These are phyloP conservation scores for Myotis planiceps DNA, from an alignment of 2,797 vertebrate species.

Conservation along the genomic window DNA sequence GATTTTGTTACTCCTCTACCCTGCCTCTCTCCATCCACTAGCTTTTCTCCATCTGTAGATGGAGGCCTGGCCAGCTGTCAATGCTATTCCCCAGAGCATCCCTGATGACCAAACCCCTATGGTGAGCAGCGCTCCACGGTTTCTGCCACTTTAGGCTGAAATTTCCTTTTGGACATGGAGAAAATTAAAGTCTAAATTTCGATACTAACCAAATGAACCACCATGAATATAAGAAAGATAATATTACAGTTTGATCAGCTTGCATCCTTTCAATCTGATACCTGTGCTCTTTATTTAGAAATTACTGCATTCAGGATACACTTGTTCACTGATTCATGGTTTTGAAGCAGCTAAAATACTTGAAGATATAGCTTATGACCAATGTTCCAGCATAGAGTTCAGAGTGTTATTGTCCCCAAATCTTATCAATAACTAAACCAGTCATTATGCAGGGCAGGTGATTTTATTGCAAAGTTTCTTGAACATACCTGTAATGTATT, in stretches of 20 bases:
- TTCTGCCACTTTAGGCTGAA: conserved; percentile 77
- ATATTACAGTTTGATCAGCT: conserved; percentile 72
- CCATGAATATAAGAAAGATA: conserved; percentile 67
- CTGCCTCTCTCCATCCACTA: background rate
- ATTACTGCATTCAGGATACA: background rate
- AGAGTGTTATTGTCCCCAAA: background rate
- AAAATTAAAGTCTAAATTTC: conserved; percentile 84
- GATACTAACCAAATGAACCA: conserved; percentile 74
- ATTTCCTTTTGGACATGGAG: conserved; percentile 73
- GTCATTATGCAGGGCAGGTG: background rate
- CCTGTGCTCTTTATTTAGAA: conserved; percentile 36
- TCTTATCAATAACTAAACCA: conserved; percentile 33
- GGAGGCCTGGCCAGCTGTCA: conserved; percentile 67
- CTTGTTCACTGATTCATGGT: conserved; percentile 24
- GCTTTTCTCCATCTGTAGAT: conserved; percentile 78
- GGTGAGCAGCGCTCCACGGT: conserved; percentile 69
- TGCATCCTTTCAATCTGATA: conserved; percentile 51
- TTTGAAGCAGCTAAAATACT: conserved; percentile 17
- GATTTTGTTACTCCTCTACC: conserved; percentile 71
- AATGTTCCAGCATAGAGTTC: background rate
- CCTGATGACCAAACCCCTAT: conserved; percentile 84
- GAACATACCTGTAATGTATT: background rate
- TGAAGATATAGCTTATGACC: background rate
- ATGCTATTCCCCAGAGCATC: conserved; percentile 71
- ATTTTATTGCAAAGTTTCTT: conserved; percentile 1